These are phyloP conservation scores for Nipponacmea schrenckii DNA, from an alignment of 2,888 invertebrate genomes.

Conservation along the genomic window DNA sequence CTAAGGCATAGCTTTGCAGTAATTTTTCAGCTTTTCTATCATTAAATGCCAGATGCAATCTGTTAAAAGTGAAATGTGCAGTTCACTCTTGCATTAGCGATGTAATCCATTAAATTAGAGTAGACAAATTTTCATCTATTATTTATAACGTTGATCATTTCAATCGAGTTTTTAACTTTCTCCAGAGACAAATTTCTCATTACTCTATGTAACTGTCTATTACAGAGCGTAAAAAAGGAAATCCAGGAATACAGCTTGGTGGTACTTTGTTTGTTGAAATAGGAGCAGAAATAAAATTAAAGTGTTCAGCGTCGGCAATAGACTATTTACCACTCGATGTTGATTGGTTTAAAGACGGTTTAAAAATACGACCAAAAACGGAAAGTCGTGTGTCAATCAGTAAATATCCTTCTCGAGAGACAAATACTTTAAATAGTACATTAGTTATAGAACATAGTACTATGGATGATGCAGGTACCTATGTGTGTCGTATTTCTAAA, in stretches of 20 bases:
- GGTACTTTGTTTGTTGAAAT: not conserved
- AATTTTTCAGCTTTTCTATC: too few species aligned
- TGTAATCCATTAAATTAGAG: too few species aligned
- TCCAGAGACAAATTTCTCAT: too few species aligned
- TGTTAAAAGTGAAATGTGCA: too few species aligned
- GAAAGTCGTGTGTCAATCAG: slow-evolving; percentile 27
- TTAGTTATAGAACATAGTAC: slow-evolving; percentile 33
- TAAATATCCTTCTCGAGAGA: slow-evolving; percentile 30
- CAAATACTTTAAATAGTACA: slow-evolving; percentile 34
- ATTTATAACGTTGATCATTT: too few species aligned
- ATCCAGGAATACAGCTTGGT: not conserved
- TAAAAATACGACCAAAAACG: slow-evolving; percentile 23
- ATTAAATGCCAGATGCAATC: too few species aligned
- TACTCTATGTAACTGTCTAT: too few species aligned
- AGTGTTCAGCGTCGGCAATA: slow-evolving; percentile 4
- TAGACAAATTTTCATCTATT: too few species aligned
- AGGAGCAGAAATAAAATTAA: not conserved
- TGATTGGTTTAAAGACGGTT: slow-evolving; percentile 38
- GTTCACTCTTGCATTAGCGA: too few species aligned
- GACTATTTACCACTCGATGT: slow-evolving; percentile 29
- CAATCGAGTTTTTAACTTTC: too few species aligned
- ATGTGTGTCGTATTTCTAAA: slow-evolving; percentile 37
- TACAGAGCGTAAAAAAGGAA: not conserved
- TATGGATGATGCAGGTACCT: slow-evolving; percentile 32
- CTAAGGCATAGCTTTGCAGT: too few species aligned